Evolutionary conservation across 2,888 invertebrate genomes (phyloP).

Genomic region (Parnassius mnemosyne): DNA sequence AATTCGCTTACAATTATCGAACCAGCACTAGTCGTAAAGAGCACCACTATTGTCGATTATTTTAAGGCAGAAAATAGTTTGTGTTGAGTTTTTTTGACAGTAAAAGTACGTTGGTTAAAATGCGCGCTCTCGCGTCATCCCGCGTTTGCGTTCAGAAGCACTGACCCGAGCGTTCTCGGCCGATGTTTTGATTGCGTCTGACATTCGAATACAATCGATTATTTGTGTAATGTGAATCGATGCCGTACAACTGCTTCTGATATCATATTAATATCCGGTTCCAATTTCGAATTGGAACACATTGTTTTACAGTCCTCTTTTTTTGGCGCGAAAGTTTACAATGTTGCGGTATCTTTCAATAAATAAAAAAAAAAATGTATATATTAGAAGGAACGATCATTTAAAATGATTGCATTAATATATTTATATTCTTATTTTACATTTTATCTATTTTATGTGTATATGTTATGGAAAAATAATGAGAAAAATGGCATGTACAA

Average conservation of each 20-base stretch:
- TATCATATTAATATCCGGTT: slow-evolving; percentile 44
- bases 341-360: not conserved
- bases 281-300: slow-evolving; percentile 48
- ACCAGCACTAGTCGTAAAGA: not conserved
- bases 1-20: slow-evolving; percentile 29
- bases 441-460: too few species aligned
- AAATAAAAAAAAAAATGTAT: not conserved
- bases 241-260: slow-evolving; percentile 44
- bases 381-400: too few species aligned
- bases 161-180: slow-evolving; percentile 63
- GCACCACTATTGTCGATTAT: not conserved
- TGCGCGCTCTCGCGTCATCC: slow-evolving; percentile 64
- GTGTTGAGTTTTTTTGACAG: not conserved
- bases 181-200: slow-evolving; percentile 76
- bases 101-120: slow-evolving; percentile 36
- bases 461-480: too few species aligned
- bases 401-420: too few species aligned
- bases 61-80: slow-evolving; percentile 6
- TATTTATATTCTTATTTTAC: too few species aligned
- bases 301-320: slow-evolving; percentile 29
- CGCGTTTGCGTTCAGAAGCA: slow-evolving; percentile 72
- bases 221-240: slow-evolving; percentile 70
- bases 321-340: slow-evolving; percentile 21
- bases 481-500: too few species aligned
- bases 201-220: slow-evolving; percentile 76